Conservation (phyloP, 2,888 invertebrate species). For the Microplitis manilae region DNA sequence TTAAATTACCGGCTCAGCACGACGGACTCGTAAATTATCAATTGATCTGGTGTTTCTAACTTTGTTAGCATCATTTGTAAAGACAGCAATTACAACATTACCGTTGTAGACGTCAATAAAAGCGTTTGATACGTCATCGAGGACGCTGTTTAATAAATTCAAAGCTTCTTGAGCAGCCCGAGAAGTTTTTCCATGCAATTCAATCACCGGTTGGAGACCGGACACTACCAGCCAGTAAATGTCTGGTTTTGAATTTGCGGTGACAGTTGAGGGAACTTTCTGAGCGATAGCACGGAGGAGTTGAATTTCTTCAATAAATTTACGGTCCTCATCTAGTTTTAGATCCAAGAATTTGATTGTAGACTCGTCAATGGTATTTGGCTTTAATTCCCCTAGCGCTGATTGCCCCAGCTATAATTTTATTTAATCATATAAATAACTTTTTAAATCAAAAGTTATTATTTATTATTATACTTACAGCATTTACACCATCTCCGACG, state of each 20-base stretch:
- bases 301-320: constrained; percentile 78
- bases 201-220: constrained; percentile 77
- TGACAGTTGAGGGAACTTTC: constrained; percentile 73
- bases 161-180: constrained; percentile 78
- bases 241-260: constrained; percentile 76
- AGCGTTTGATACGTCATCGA: constrained; percentile 64
- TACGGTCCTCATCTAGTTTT: constrained; percentile 75
- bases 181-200: constrained; percentile 79
- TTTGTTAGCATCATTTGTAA: constrained; percentile 79
- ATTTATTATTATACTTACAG: constrained; percentile 73
- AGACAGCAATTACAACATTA: constrained; percentile 76
- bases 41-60: constrained; percentile 60
- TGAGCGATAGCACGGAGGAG: constrained; percentile 75
- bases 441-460: background rate
- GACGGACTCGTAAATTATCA: constrained; percentile 49
- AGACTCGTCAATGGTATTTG: constrained; percentile 61
- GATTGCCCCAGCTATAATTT: constrained; percentile 66
- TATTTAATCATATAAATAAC: constrained; percentile 10
- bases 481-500: constrained; percentile 77
- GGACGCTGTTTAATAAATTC: constrained; percentile 74
- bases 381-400: constrained; percentile 67
- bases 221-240: constrained; percentile 79
- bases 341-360: constrained; percentile 59
- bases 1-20: constrained; percentile 44
- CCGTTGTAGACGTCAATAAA: constrained; percentile 68